phyloP scores from a whole-genome alignment of 1,140 invertebrate species.

The Paralvinella palmiformis region DNA sequence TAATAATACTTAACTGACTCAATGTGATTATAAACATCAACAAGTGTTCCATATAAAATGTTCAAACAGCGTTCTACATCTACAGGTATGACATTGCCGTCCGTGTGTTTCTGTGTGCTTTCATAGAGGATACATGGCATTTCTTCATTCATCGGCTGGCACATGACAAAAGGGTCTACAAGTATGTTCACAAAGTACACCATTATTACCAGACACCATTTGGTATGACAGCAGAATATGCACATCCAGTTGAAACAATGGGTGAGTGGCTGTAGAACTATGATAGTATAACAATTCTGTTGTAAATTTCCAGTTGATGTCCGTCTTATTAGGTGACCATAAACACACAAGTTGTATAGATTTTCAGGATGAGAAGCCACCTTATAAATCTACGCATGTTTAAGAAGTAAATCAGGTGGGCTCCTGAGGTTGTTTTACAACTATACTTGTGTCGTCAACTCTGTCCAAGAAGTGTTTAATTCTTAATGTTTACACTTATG shows the following conservation, averaged over 20 bases:
- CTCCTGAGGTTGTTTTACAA: no score
- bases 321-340: no score
- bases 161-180: constrained; percentile 38
- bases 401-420: no score
- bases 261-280: no score
- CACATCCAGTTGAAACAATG: constrained; percentile 40
- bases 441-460: no score
- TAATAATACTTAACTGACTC: not conserved
- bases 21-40: not conserved
- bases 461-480: no score
- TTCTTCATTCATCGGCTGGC: constrained; percentile 37
- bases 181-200: constrained; percentile 42
- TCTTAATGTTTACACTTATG: no score
- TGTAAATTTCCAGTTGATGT: no score
- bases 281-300: no score
- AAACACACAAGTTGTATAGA: no score
- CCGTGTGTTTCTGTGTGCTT: constrained; percentile 29
- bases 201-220: constrained; percentile 39
- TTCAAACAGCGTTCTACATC: not conserved
- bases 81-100: constrained; percentile 29
- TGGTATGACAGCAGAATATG: constrained; percentile 44
- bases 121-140: constrained; percentile 43
- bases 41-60: not conserved
- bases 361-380: no score
- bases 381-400: no score